Base-by-base conservation (phyloP, 2,888 invertebrate genomes). In the Cetonia aurata region DNA sequence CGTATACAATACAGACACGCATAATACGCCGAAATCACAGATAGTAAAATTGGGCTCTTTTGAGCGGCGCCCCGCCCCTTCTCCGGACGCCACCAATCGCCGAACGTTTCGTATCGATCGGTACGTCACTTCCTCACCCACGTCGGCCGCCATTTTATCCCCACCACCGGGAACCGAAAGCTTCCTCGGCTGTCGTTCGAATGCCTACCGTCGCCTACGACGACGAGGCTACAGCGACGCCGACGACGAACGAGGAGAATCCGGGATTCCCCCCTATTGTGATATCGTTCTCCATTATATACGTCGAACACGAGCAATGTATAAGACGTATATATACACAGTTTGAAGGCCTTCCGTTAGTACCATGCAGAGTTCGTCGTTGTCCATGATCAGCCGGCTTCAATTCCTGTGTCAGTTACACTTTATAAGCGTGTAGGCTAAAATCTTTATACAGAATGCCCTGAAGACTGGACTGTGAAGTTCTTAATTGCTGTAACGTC, bases 21-120 rank as follows among this genome's bases (percentile, higher is more conserved):
- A 77, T 75, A 75, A 50, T 65, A 65, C 50, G 50, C 15, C 50
- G 62, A 80, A 82, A 82, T 83, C 83, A 81, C 80, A 78, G 81
- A 80, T 79, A 80, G 80, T 80, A 79, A 81, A 76, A 80, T 77
- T 79, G 80, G 79, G 79, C 77, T 78, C 78, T 79, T n/a, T 77
- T 77, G 78, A 77, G 76, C 75, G 74, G 78, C 77, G 75, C 78
- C 80, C 78, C 80, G 78, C 79, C 80, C 77, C 77, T 70, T 76
- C 76, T 76, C 77, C 77, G 77, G 77, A 77, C 73, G 78, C 79
- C 79, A 75, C 84, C 84, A 84, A 84, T 84, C 82, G 80, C 77
- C 79, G 79, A 75, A 77, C 78, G 79, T 75, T 81, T 79, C 79
- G 78, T 85, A 85, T 85, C 84, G 85, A 85, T 85, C 84, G 81